These are phyloP conservation scores for Agrilus cyanescens DNA, from an alignment of 2,888 invertebrate species.

Conservation along the genomic window DNA sequence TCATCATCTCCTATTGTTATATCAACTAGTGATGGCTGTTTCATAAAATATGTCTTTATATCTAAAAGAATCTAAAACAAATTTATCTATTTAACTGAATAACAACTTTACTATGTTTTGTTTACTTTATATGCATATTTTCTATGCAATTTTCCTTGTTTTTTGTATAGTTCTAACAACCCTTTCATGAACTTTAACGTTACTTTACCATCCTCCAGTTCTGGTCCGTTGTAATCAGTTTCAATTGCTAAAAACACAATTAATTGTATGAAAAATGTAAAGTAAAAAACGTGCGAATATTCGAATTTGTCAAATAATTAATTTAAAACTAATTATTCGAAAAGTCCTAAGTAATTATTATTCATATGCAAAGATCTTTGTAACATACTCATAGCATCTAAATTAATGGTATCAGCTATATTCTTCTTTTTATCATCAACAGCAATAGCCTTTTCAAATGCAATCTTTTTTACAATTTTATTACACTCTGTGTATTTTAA, in stretches of 20 bases:
- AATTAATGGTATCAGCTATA: slow-evolving; percentile 77
- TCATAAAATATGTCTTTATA: slow-evolving; percentile 71
- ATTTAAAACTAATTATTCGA: no score
- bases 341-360: no score
- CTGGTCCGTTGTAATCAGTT: slow-evolving; percentile 87
- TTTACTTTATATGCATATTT: slow-evolving; percentile 92
- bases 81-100: not conserved
- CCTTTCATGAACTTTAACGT: slow-evolving; percentile 81
- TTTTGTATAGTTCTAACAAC: slow-evolving; percentile 80
- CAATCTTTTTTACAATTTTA: slow-evolving; percentile 88
- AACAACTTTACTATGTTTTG: not conserved
- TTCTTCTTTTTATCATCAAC: slow-evolving; percentile 80
- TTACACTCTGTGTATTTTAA: slow-evolving; percentile 86
- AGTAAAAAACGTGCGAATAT: slow-evolving; percentile 6
- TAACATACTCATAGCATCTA: slow-evolving; percentile 78
- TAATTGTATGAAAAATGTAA: not conserved
- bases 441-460: slow-evolving; percentile 94
- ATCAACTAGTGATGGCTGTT: slow-evolving; percentile 80
- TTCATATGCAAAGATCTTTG: not conserved
- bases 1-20: slow-evolving; percentile 73
- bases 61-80: slow-evolving; percentile 76
- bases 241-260: slow-evolving; percentile 64
- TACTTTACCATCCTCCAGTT: slow-evolving; percentile 75
- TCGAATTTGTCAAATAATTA: slow-evolving; percentile 4
- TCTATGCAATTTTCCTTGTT: slow-evolving; percentile 86